Evolutionary conservation across 2,113 vertebrate genomes (phyloP).

Genomic region (Cercopithecus mona): DNA sequence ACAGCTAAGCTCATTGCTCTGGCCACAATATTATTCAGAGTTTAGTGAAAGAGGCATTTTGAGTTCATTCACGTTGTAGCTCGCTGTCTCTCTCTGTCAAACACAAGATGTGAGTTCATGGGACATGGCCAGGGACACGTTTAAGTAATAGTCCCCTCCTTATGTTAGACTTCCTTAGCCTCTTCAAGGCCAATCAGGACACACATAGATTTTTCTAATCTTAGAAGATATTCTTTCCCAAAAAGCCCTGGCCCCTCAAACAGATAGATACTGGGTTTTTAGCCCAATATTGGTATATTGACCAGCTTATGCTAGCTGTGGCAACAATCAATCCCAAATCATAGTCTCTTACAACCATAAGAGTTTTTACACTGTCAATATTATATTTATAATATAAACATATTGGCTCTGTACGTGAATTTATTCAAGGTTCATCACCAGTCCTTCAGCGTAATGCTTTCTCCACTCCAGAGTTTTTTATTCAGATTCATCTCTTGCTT

Average conservation of each 20-base stretch:
- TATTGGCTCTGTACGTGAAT: not conserved
- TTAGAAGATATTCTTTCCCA: not conserved
- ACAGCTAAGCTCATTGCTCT: not conserved
- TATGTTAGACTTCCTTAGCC: not conserved
- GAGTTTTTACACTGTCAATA: not conserved
- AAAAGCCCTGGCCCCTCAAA: not conserved
- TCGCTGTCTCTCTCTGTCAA: not conserved
- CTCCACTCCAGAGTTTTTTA: constrained; percentile 45
- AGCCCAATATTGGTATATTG: not conserved
- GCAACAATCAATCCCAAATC: not conserved
- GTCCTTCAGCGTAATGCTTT: not conserved
- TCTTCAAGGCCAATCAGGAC: not conserved
- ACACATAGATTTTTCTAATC: not conserved
- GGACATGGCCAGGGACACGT: not conserved
- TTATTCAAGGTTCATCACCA: not conserved
- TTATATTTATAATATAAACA: not conserved
- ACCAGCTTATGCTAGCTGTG: not conserved
- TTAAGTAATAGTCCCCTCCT: not conserved
- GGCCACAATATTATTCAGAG: not conserved
- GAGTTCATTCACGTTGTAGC: not conserved
- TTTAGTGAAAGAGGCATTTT: not conserved
- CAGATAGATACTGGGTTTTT: not conserved
- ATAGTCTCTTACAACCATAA: not conserved
- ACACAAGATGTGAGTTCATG: not conserved
- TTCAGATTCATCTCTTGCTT: constrained; percentile 45